These are phyloP conservation scores for Anthophora plumipes DNA, from an alignment of 2,888 invertebrate species.

Conservation along the genomic window DNA sequence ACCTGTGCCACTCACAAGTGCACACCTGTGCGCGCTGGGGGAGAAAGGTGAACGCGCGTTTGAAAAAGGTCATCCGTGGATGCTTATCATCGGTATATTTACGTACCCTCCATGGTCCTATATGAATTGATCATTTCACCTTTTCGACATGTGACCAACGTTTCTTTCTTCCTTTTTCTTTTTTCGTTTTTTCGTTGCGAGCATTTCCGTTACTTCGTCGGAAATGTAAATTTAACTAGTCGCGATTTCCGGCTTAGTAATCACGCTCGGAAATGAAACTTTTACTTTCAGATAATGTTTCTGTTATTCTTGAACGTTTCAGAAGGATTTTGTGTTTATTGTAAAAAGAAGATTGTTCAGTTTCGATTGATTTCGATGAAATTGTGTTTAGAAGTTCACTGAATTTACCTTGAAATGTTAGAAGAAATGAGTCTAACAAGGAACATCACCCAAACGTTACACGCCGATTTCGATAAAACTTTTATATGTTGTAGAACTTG, in stretches of 20 bases:
- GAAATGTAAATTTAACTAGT: slow-evolving; percentile 19
- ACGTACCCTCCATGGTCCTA: slow-evolving; percentile 20
- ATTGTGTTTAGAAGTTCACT: too few relatives aligned
- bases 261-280: background rate
- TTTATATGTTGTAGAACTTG: too few relatives aligned
- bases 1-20: slow-evolving; percentile 76
- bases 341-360: background rate
- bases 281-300: background rate
- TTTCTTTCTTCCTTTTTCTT: background rate
- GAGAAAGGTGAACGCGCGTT: slow-evolving; percentile 61
- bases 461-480: too few relatives aligned
- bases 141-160: slow-evolving; percentile 3
- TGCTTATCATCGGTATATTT: slow-evolving; percentile 55
- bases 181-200: too few relatives aligned
- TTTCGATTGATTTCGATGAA: too few relatives aligned
- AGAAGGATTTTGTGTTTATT: too few relatives aligned
- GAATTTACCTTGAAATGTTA: too few relatives aligned
- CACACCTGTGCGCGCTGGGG: slow-evolving; percentile 67
- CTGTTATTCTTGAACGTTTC: background rate
- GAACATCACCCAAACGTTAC: too few relatives aligned
- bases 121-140: slow-evolving; percentile 24
- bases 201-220: background rate
- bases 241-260: background rate
- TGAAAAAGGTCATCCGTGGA: slow-evolving; percentile 65
- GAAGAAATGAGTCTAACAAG: too few relatives aligned